A percentile compares a stretch with the other conserved stretches of the same genome.
phyloP scores from a whole-genome alignment of 2,113 vertebrate genomes.

The Scophthalmus maximus region DNA sequence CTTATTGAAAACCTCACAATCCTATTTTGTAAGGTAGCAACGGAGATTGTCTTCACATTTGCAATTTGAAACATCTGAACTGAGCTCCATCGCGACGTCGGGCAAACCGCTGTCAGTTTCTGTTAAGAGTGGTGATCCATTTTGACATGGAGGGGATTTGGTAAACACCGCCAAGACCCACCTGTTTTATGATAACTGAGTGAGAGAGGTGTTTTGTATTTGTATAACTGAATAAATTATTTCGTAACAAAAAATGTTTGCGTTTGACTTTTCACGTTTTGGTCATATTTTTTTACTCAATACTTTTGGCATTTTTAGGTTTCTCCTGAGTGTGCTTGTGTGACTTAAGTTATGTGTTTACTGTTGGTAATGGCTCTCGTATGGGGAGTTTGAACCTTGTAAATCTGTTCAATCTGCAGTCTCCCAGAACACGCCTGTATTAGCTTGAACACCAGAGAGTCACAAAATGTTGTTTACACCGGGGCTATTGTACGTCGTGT shows the following conservation, averaged over 20 bases:
- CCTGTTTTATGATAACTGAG: slow-evolving; percentile 75
- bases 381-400: background rate
- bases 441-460: background rate
- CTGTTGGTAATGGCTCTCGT: slow-evolving; percentile 1
- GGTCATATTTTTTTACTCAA: background rate
- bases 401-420: slow-evolving; percentile 14
- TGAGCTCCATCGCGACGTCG: slow-evolving; percentile 31
- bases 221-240: slow-evolving; percentile 82
- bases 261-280: slow-evolving; percentile 29
- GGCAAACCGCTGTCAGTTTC: slow-evolving; percentile 38
- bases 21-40: slow-evolving; percentile 49
- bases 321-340: slow-evolving; percentile 4
- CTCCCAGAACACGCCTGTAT: slow-evolving; percentile 1
- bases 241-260: slow-evolving; percentile 69
- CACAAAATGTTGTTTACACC: background rate
- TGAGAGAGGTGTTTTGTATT: slow-evolving; percentile 76
- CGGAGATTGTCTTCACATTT: slow-evolving; percentile 34
- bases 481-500: background rate
- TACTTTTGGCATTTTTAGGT: background rate
- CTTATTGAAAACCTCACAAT: slow-evolving; percentile 51
- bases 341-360: slow-evolving; percentile 15
- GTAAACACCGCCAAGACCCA: slow-evolving; percentile 40
- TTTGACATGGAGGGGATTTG: slow-evolving; percentile 17
- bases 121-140: slow-evolving; percentile 15
- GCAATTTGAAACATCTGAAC: slow-evolving; percentile 24